Evolutionary conservation across 2,113 vertebrate species (phyloP).

Genomic region (Neopipo cinnamomea): DNA sequence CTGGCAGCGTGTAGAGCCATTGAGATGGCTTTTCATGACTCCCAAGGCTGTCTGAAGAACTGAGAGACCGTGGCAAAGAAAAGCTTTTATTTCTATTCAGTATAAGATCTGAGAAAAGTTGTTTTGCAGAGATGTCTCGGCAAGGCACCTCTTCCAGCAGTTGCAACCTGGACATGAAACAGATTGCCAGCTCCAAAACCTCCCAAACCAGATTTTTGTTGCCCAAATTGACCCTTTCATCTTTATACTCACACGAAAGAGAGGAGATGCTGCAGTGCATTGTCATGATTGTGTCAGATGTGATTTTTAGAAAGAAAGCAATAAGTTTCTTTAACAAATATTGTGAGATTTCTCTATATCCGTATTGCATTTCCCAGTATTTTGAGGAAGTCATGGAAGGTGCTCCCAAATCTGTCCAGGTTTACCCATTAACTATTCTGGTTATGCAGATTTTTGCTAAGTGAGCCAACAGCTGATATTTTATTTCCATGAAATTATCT

Average conservation of each 20-base stretch:
- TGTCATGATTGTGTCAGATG: fast-evolving
- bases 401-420: not conserved
- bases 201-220: not conserved
- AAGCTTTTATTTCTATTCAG: not conserved
- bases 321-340: not conserved
- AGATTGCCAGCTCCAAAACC: not conserved
- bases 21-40: not conserved
- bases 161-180: not conserved
- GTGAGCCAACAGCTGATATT: not conserved
- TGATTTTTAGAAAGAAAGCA: not conserved
- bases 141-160: not conserved
- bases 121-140: not conserved
- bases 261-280: not conserved
- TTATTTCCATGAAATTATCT: not conserved
- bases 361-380: not conserved
- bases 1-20: not conserved
- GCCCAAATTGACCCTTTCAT: not conserved
- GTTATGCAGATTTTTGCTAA: not conserved
- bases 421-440: not conserved
- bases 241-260: not conserved
- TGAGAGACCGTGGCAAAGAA: not conserved
- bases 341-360: not conserved
- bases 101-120: not conserved
- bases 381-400: not conserved
- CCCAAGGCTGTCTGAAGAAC: not conserved